A percentile compares a stretch with the other conserved stretches of the same genome.
Conservation (phyloP, 2,888 invertebrate genomes). For the Leptothorax acervorum region DNA sequence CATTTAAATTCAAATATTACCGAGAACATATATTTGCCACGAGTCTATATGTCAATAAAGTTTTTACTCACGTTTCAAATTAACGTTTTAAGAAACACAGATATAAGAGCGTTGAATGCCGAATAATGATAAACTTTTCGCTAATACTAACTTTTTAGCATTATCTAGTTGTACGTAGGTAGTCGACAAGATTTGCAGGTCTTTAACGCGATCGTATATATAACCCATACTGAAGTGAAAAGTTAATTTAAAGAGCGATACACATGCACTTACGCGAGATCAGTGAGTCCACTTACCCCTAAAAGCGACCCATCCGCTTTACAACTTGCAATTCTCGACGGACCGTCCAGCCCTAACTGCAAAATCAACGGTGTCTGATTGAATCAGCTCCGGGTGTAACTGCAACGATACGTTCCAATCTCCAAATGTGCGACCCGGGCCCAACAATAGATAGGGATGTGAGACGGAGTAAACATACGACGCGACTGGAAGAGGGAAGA, state of each 20-base stretch:
- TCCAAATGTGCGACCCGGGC: conserved; percentile 34
- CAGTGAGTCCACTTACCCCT: conserved; percentile 65
- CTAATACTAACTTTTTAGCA: conserved; percentile 13
- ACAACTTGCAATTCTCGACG: conserved; percentile 38
- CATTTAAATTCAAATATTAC: conserved; percentile 18
- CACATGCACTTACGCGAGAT: conserved; percentile 47
- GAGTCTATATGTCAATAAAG: background rate
- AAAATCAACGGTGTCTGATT: conserved; percentile 53
- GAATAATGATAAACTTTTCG: background rate
- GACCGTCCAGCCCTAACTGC: conserved; percentile 48
- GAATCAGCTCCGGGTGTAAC: conserved; percentile 33
- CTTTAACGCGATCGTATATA: conserved; percentile 22
- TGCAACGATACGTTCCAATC: conserved; percentile 33
- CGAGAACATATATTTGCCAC: background rate
- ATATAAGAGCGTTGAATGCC: background rate
- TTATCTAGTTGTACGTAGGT: conserved; percentile 13
- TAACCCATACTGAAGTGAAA: conserved; percentile 36
- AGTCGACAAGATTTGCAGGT: conserved; percentile 39
- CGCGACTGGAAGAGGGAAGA: conserved; percentile 32
- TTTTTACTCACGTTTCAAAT: background rate
- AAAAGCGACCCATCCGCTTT: conserved; percentile 40
- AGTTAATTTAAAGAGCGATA: conserved; percentile 35
- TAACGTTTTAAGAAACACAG: background rate
- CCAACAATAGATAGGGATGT: conserved; percentile 48
- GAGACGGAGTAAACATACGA: conserved; percentile 62